A percentile compares a stretch with the other conserved stretches of the same genome.
These are phyloP conservation scores for Exocentrus adspersus DNA, from an alignment of 2,888 invertebrate genomes.

Conservation along the genomic window DNA sequence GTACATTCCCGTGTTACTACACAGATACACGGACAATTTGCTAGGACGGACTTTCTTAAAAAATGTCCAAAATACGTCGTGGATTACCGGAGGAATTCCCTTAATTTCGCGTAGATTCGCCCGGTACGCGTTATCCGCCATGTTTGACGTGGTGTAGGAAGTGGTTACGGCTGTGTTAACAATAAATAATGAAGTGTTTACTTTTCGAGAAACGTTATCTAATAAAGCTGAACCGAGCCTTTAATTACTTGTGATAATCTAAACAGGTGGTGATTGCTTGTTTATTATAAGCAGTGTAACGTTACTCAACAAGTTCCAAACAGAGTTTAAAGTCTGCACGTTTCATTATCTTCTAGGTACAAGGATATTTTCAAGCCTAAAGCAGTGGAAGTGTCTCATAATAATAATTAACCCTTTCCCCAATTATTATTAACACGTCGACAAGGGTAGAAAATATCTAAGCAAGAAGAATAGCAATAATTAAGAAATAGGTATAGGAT, in stretches of 20 bases:
- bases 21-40: conserved; percentile 63
- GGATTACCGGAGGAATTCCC: conserved; percentile 44
- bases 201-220: conserved; percentile 18
- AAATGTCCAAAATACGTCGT: conserved; percentile 60
- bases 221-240: neutral
- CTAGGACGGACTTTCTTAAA: conserved; percentile 61
- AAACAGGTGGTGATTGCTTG: conserved; percentile 23
- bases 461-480: too few relatives aligned
- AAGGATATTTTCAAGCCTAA: conserved; percentile 15
- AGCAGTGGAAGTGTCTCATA: conserved; percentile 23
- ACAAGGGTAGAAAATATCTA: too few relatives aligned
- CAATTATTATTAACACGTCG: too few relatives aligned
- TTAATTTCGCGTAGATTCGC: conserved; percentile 26
- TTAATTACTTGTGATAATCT: conserved; percentile 14
- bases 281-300: too few relatives aligned
- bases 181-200: conserved; percentile 20
- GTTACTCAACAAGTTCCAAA: conserved; percentile 2
- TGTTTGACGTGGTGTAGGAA: conserved; percentile 15
- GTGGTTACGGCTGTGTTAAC: conserved; percentile 15
- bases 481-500: neutral
- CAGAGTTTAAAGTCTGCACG: conserved; percentile 7
- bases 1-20: conserved; percentile 60
- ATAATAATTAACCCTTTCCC: too few relatives aligned
- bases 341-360: neutral
- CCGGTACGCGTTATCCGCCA: neutral